Conservation (phyloP, 2,113 vertebrate species). For the Bubo blakistoni region DNA sequence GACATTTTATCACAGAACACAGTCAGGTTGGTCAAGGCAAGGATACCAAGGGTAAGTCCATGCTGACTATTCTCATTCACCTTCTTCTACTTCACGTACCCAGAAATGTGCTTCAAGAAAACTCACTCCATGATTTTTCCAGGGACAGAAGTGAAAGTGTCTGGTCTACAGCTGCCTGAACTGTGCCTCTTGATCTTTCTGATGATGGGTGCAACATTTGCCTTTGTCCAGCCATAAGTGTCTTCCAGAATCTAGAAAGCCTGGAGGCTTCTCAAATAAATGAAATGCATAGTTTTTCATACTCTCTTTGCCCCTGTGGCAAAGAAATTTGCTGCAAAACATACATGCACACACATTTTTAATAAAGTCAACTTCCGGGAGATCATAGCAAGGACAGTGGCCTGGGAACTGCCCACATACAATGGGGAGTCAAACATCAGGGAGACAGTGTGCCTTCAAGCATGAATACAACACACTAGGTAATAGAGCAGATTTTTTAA, state of each 20-base stretch:
- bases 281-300: background rate
- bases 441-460: background rate
- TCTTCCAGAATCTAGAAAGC: background rate
- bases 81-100: rapidly evolving
- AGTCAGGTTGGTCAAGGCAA: background rate
- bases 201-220: background rate
- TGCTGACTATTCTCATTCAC: background rate
- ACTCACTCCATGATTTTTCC: background rate
- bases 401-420: background rate
- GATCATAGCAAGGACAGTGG: background rate
- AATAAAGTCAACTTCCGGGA: background rate
- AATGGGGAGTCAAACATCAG: background rate
- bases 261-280: background rate
- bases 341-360: background rate
- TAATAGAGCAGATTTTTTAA: background rate
- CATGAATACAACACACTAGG: background rate
- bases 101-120: background rate
- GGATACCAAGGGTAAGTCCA: background rate
- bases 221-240: background rate
- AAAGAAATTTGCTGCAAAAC: background rate
- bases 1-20: background rate
- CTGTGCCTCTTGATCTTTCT: background rate
- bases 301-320: background rate
- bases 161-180: background rate
- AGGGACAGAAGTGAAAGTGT: background rate